These are phyloP conservation scores for Pelecanoides urinatrix DNA, from an alignment of 2,113 vertebrate genomes.

Conservation along the genomic window DNA sequence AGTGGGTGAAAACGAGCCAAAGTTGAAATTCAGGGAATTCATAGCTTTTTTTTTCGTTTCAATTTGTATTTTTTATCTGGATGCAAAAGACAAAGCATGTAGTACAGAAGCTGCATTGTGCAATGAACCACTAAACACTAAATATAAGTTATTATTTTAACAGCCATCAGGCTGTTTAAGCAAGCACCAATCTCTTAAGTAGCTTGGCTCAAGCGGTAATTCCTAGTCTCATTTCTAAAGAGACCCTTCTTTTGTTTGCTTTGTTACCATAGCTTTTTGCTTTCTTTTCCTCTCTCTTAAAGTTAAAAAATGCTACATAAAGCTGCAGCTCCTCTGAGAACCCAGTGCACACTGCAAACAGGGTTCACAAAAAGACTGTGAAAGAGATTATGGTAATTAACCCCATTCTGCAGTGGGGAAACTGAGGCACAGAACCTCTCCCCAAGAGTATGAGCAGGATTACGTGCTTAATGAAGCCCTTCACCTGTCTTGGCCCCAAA, in stretches of 20 bases:
- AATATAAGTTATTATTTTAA: neutral
- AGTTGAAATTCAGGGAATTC: neutral
- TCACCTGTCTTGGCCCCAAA: neutral
- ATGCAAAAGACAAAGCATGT: neutral
- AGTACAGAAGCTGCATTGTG: neutral
- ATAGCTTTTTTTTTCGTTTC: neutral
- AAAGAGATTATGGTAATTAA: neutral
- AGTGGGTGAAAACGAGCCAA: neutral
- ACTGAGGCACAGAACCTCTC: neutral
- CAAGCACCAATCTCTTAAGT: neutral
- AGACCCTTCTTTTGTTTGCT: constrained; percentile 48
- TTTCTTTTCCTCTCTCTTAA: neutral
- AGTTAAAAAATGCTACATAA: neutral
- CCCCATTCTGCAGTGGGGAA: neutral
- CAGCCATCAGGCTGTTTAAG: neutral
- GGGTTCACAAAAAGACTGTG: neutral
- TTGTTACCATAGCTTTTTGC: constrained; percentile 24
- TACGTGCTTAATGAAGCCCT: neutral
- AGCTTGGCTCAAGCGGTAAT: constrained; percentile 23
- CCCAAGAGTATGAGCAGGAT: neutral
- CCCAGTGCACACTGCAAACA: fast-evolving
- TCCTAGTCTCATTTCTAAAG: neutral
- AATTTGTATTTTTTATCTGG: neutral
- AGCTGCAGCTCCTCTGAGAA: neutral
- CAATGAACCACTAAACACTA: neutral